Percentiles rank a stretch among this genome's conserved stretches.
phyloP scores from a whole-genome alignment of 2,888 invertebrate species.

The Trichogramma evanescens region DNA sequence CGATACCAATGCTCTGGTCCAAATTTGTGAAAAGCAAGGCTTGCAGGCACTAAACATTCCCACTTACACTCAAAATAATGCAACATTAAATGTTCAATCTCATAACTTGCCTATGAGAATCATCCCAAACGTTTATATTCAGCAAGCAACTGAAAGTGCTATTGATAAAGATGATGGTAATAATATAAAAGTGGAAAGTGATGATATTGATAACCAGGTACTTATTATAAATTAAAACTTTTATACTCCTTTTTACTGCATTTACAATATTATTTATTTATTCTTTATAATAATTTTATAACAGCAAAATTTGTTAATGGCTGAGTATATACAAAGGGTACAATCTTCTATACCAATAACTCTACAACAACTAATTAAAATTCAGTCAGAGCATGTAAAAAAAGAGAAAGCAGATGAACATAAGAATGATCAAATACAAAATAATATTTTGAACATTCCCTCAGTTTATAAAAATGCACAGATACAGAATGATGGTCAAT shows the following conservation, averaged over 20 bases:
- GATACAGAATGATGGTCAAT: slow-evolving; percentile 35
- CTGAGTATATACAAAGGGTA: slow-evolving; percentile 44
- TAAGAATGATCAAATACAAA: slow-evolving; percentile 36
- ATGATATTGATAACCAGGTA: slow-evolving; percentile 8
- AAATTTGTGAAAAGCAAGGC: slow-evolving; percentile 40
- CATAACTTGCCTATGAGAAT: slow-evolving; percentile 38
- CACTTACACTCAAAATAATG: slow-evolving; percentile 39
- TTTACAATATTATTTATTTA: neutral
- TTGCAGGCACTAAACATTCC: slow-evolving; percentile 43
- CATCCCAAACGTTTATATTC: slow-evolving; percentile 38
- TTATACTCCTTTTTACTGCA: neutral
- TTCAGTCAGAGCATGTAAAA: slow-evolving; percentile 39
- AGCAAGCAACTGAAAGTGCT: slow-evolving; percentile 28
- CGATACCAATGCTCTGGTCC: slow-evolving; percentile 39
- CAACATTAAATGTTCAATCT: slow-evolving; percentile 35
- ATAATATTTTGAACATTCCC: slow-evolving; percentile 44
- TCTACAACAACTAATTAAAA: slow-evolving; percentile 42
- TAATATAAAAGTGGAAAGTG: slow-evolving; percentile 23
- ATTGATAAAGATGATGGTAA: slow-evolving; percentile 28
- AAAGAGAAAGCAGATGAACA: slow-evolving; percentile 38
- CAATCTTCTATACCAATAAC: slow-evolving; percentile 42
- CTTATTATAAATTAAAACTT: neutral
- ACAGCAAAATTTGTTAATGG: slow-evolving; percentile 41
- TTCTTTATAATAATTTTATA: slow-evolving; percentile 19
- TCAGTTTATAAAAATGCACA: slow-evolving; percentile 37